Conservation (phyloP, 2,113 vertebrate species). For the Patagioenas fasciata region DNA sequence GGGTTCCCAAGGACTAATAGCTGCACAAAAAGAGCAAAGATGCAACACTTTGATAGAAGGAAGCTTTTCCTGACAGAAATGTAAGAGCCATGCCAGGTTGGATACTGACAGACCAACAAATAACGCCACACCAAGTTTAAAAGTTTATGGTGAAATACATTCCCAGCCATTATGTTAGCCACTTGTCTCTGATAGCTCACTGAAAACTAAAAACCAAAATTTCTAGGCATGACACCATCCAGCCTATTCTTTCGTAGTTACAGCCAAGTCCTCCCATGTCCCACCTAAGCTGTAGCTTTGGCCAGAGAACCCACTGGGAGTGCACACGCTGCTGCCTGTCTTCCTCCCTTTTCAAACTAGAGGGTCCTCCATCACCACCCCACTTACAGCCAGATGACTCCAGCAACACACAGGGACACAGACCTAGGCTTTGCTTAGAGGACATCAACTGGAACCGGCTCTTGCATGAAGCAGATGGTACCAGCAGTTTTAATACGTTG, state of each 20-base stretch:
- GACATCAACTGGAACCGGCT: not conserved
- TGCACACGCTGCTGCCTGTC: not conserved
- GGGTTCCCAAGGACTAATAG: not conserved
- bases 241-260: not conserved
- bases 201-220: not conserved
- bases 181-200: not conserved
- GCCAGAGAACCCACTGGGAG: not conserved
- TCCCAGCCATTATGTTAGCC: not conserved
- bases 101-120: not conserved
- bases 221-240: not conserved
- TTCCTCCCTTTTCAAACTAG: not conserved
- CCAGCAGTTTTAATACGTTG: not conserved
- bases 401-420: not conserved
- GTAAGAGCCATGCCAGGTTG: not conserved
- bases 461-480: not conserved
- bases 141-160: not conserved
- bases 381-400: rapidly evolving
- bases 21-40: not conserved
- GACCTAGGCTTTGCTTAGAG: not conserved
- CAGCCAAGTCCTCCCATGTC: not conserved
- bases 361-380: not conserved
- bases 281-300: not conserved
- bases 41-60: not conserved
- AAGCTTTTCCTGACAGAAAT: not conserved
- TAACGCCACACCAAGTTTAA: not conserved